A percentile compares a stretch with the other conserved stretches of the same genome.
Conservation (phyloP, 2,113 vertebrate species). For the Myotis davidii region DNA sequence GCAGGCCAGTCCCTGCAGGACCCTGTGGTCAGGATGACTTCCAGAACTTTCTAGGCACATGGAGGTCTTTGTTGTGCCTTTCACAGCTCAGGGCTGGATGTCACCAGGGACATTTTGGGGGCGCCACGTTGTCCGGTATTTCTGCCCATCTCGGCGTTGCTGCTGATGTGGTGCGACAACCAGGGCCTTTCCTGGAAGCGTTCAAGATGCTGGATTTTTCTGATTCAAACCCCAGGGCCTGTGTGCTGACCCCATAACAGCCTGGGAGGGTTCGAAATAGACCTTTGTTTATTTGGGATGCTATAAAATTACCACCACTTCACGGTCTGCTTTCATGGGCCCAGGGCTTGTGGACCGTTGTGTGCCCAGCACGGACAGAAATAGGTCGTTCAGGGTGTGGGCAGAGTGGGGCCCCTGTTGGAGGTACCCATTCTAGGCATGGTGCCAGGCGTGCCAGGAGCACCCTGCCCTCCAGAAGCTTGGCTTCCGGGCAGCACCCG, state of each 20-base stretch:
- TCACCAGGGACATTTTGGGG: neutral
- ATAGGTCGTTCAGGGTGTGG: neutral
- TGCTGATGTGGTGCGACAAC: neutral
- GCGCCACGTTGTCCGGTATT: rapidly evolving
- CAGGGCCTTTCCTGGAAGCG: neutral
- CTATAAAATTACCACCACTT: neutral
- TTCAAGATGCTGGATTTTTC: neutral
- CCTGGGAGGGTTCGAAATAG: neutral
- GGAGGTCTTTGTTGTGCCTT: neutral
- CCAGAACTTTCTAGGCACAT: neutral
- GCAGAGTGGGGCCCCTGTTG: neutral
- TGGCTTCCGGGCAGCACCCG: neutral
- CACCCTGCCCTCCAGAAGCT: neutral
- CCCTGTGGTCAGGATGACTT: neutral
- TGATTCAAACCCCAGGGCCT: neutral
- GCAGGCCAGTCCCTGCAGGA: neutral
- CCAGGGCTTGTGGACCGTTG: neutral
- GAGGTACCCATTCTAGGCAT: neutral
- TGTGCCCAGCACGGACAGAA: neutral
- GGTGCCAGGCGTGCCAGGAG: too few species aligned
- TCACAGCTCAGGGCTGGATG: neutral
- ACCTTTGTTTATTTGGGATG: neutral
- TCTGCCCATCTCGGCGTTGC: neutral
- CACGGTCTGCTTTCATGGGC: neutral
- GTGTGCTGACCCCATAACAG: neutral